Base-by-base conservation (phyloP, 37 sponge, comb jelly and placozoan genomes). In the Axinella damicornis region DNA sequence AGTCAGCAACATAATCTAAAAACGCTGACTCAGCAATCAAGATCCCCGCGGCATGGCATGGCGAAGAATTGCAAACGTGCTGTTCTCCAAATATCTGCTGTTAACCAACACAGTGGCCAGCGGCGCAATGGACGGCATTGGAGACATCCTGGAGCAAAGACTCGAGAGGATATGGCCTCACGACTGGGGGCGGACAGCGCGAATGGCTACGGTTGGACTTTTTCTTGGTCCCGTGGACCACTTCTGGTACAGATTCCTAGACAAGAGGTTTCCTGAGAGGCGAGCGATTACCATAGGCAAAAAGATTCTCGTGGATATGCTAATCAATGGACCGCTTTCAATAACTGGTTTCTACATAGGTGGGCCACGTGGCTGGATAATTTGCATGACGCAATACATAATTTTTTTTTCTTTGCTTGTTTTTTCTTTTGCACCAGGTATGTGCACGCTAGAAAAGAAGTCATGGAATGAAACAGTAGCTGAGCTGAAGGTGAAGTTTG, bases 181-280 rank as follows among this genome's bases (percentile, higher is more conserved):
- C 39, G 88, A 94, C 54, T 94, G 84, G 88, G 36, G 36, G 21
- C 32, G 94, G 19, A 83, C 84, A 9, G 69, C 46, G 2, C 63
- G 94, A 20, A 90, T 94, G 91, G 87, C 72, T 20, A 25, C 69
- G 0, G 27, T 90, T 18, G 94, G 94, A 9, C 18, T 82, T 0
- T 24, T 72, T 5, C 38, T 83, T 19, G 88, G 88, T 19, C 79
- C 75, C 9, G 30, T 87, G n/a, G 70, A 86, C 40, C 94, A 94
- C 72, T 94, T 66, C 78, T 94, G 91, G 91, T 94, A 90, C 57
- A n/a, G 21, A 0, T 64, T 53, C 9, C 74, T 94, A 13, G 94
- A 94, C 67, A 57, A 30, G 61, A 19, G 66, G 19, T 28, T 82
- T 21, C 84, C 88, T 30, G 80, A 79, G 5, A 66, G 28, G 15